Evolutionary conservation across 2,113 vertebrate species (phyloP).

Genomic region (Sclerurus mexicanus): DNA sequence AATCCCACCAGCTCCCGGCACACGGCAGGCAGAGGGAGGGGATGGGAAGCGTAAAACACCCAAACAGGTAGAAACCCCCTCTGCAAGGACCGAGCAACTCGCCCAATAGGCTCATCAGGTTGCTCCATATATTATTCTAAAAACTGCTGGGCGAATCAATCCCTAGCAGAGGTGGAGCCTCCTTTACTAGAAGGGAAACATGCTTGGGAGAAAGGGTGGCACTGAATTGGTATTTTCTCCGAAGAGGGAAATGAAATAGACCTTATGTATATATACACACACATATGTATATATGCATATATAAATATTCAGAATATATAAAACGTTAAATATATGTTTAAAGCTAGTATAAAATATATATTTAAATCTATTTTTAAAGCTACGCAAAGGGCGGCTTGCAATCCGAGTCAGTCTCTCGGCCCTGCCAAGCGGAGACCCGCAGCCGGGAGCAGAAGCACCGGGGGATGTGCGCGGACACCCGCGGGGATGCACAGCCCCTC

Average conservation of each 20-base stretch:
- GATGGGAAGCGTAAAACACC: background rate
- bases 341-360: background rate
- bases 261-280: background rate
- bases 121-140: constrained; percentile 65
- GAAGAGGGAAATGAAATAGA: background rate
- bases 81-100: background rate
- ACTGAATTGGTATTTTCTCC: background rate
- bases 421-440: background rate
- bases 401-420: background rate
- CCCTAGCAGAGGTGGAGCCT: constrained; percentile 60
- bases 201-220: constrained; percentile 44
- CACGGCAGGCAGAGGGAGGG: background rate
- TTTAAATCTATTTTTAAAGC: background rate
- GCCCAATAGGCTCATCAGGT: constrained; percentile 68
- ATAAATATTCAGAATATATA: background rate
- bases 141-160: constrained; percentile 63
- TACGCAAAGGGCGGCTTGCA: background rate
- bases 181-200: constrained; percentile 67
- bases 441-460: background rate
- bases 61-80: constrained; percentile 70
- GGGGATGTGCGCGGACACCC: background rate
- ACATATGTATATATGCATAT: background rate
- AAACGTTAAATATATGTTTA: background rate
- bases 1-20: background rate
- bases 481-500: background rate